These are phyloP conservation scores for Halocynthia aurantium DNA, from an alignment of 23 tunicate genomes.

Conservation along the genomic window DNA sequence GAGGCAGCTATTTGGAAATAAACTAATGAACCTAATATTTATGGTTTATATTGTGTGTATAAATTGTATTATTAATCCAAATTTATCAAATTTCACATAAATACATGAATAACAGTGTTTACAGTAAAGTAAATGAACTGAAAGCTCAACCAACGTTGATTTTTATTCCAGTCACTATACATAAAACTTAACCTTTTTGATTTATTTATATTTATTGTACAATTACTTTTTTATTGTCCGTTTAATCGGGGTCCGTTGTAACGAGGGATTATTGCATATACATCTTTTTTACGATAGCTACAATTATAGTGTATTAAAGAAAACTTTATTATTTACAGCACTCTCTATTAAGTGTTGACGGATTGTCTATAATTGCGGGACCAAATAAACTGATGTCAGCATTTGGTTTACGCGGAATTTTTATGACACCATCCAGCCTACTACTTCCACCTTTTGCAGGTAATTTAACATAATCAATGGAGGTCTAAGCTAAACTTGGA, in stretches of 20 bases:
- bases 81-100: too few relatives aligned
- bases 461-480: background rate
- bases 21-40: too few relatives aligned
- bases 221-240: background rate
- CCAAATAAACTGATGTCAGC: slow-evolving; percentile 6
- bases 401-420: slow-evolving; percentile 5
- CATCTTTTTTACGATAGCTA: background rate
- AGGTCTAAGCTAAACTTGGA: too few relatives aligned
- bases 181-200: too few relatives aligned
- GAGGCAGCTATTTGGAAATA: too few relatives aligned
- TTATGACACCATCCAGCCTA: background rate
- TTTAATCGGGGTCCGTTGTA: background rate
- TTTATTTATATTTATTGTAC: too few relatives aligned
- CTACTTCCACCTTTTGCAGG: slow-evolving; percentile 4
- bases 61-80: too few relatives aligned
- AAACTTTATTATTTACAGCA: background rate
- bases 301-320: background rate
- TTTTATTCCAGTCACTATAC: too few relatives aligned
- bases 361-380: background rate
- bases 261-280: background rate
- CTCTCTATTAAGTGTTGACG: background rate
- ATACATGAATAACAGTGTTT: too few relatives aligned
- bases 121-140: too few relatives aligned
- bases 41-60: too few relatives aligned
- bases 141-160: too few relatives aligned